phyloP scores from a whole-genome alignment of 2,113 vertebrate genomes.

The Empidonax alnorum region DNA sequence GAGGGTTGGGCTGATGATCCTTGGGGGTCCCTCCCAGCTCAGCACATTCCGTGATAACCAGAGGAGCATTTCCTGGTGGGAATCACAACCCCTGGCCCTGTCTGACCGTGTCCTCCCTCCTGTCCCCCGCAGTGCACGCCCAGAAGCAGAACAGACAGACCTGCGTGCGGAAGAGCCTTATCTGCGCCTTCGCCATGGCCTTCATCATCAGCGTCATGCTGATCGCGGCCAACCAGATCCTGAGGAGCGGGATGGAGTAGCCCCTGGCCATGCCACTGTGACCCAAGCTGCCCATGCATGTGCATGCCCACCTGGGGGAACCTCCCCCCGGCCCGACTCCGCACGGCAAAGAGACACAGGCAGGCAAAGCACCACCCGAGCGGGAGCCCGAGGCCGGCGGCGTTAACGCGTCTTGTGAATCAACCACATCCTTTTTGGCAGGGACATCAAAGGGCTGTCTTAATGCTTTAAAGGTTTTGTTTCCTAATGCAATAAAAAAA shows the following conservation, averaged over 20 bases:
- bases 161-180: slow-evolving; percentile 98
- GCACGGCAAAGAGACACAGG: slow-evolving; percentile 45
- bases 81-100: accelerated
- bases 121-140: slow-evolving; percentile 85
- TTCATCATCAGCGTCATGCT: slow-evolving; percentile 99
- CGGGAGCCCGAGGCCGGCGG: slow-evolving; percentile 79
- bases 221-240: slow-evolving; percentile 99
- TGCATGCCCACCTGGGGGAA: slow-evolving; percentile 83
- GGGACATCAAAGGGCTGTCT: slow-evolving; percentile 98
- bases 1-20: neutral
- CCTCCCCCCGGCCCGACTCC: slow-evolving; percentile 71
- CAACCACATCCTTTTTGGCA: slow-evolving; percentile 86
- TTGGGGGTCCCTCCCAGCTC: neutral
- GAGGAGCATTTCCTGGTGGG: neutral
- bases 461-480: slow-evolving; percentile 86
- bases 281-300: slow-evolving; percentile 83
- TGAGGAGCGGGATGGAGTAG: slow-evolving; percentile 99
- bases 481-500: slow-evolving; percentile 92
- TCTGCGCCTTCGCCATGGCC: slow-evolving; percentile 99
- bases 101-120: neutral
- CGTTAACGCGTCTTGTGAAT: slow-evolving; percentile 74
- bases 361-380: neutral
- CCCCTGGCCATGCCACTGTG: slow-evolving; percentile 74
- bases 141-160: slow-evolving; percentile 98
- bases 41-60: neutral